These are phyloP conservation scores for Egretta garzetta DNA, from an alignment of 2,113 vertebrate species.

Conservation along the genomic window DNA sequence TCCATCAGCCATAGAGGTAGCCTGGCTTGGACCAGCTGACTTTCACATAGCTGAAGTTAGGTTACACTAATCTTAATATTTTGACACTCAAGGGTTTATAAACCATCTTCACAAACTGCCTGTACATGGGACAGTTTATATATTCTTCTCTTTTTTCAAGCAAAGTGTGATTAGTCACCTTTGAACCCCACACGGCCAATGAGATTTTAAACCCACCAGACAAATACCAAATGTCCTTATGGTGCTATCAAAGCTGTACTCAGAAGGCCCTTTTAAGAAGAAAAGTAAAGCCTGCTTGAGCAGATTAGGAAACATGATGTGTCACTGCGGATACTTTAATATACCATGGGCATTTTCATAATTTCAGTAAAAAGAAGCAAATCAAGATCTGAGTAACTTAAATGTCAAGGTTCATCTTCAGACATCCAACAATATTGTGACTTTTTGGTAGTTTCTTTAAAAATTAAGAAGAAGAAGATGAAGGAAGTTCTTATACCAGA, in stretches of 20 bases:
- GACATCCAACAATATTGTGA: neutral
- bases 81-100: neutral
- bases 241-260: neutral
- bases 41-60: neutral
- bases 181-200: neutral
- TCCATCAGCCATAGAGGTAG: neutral
- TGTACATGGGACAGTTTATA: neutral
- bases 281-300: neutral
- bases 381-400: neutral
- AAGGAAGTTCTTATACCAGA: neutral
- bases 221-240: neutral
- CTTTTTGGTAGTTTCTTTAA: neutral
- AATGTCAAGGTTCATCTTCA: neutral
- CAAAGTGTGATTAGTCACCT: neutral
- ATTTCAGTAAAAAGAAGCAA: neutral
- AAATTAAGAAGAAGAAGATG: neutral
- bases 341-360: neutral
- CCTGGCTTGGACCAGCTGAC: neutral
- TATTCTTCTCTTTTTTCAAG: neutral
- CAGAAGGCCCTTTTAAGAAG: neutral
- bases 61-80: neutral
- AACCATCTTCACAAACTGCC: neutral
- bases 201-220: neutral
- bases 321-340: neutral
- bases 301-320: neutral